Base-by-base conservation (phyloP, 2,888 invertebrate species). In the Cephonodes hylas region DNA sequence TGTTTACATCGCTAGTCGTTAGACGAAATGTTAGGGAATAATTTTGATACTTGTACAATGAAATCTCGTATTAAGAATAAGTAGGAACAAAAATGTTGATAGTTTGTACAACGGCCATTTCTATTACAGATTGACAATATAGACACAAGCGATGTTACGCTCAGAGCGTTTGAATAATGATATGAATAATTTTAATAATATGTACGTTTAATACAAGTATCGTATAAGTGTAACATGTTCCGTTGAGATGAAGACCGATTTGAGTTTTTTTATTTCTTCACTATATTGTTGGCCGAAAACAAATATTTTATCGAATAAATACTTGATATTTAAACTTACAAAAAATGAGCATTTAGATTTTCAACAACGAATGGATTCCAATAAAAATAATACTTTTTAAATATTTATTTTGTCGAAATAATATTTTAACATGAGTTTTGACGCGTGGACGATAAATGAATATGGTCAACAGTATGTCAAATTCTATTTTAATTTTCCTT, bases 71-170 rank as follows among this genome's bases (percentile, higher is more conserved):
- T 34, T 61, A 44, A 27, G 25, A 57, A 60, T 63, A 60, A 42
- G 59, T 61, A 69, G 58, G 60, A 58, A 63, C 46, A 63, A 61
- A 61, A 57, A 42, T 57, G 25, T 34, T 60, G 38, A 46, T 58
- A 48, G 48, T 38, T 22, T 64, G 59, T 61, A 63, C 60, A 63
- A 58, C 31, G 68, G 70, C 70, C 70, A 69, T 70, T 63, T 42
- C 59, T 63, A 70, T 67, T 69, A 72, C 73, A 65, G 66, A 67
- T 69, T 68, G 69, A 73, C 72, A 72, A 73, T 73, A 72, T 71
- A 72, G 72, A 64, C 66, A 69, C 8, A 61, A 59, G 23, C 27
- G 27, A 53, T 31, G 31, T 27, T 27, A 63, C 69, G 72, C 73
- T 72, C 64, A 66, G 70, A 73, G 73, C 72, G 63, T 31, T 58